Percentiles rank a stretch among this genome's conserved stretches.
phyloP scores from a whole-genome alignment of 2,797 vertebrate genomes.

The Siniperca undulata region DNA sequence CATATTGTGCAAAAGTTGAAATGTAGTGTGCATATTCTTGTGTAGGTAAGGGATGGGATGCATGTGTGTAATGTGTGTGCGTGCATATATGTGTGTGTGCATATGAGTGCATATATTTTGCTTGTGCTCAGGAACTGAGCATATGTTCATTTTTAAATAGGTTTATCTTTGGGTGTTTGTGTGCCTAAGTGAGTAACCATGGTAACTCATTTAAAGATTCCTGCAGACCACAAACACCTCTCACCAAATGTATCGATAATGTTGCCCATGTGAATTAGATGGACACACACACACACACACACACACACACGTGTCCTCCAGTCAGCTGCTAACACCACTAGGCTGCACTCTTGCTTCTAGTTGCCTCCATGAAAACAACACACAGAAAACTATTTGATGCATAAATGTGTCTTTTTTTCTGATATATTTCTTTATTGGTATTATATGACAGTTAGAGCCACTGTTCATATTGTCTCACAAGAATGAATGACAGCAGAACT shows the following conservation, averaged over 20 bases:
- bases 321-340: constrained; percentile 21
- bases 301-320: background rate
- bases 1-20: constrained; percentile 12
- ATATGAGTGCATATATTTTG: background rate
- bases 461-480: background rate
- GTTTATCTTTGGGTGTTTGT: constrained; percentile 42
- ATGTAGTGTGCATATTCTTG: constrained; percentile 11
- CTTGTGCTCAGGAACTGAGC: background rate
- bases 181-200: constrained; percentile 57
- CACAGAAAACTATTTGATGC: background rate
- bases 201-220: constrained; percentile 56
- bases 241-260: constrained; percentile 61
- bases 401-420: background rate
- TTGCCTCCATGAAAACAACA: background rate
- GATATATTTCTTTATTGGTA: background rate
- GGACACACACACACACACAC: background rate
- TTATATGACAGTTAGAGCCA: background rate
- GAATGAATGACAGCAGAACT: constrained; percentile 3
- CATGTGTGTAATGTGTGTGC: background rate
- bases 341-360: constrained; percentile 42
- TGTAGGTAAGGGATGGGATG: constrained; percentile 8
- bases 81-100: background rate
- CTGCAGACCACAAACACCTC: constrained; percentile 42
- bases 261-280: constrained; percentile 39
- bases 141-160: constrained; percentile 45